Evolutionary conservation across 2,113 vertebrate genomes (phyloP).

Genomic region (Dipodomys ordii): DNA sequence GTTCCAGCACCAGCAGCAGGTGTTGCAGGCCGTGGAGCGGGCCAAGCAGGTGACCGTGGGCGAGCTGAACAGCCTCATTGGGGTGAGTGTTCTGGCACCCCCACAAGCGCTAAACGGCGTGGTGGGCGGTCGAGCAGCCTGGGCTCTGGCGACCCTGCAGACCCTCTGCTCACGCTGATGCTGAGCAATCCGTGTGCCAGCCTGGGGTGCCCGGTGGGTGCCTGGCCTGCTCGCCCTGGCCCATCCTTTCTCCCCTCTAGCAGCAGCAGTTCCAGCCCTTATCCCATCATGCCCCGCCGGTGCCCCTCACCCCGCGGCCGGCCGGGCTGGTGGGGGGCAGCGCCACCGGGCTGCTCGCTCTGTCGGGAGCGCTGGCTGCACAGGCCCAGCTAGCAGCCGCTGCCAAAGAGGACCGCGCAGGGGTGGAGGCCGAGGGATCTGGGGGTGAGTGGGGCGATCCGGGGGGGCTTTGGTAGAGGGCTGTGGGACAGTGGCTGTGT

Average conservation of each 20-base stretch:
- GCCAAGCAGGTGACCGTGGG: conserved; percentile 97
- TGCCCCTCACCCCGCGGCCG: conserved; percentile 91
- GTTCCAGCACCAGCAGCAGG: conserved; percentile 95
- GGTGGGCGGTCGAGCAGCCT: too few relatives aligned
- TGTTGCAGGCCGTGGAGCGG: conserved; percentile 94
- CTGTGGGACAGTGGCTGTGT: rapidly evolving
- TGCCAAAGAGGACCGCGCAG: conserved; percentile 91
- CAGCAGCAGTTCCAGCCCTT: conserved; percentile 98
- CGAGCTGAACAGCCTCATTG: conserved; percentile 95
- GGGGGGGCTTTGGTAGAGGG: rapidly evolving
- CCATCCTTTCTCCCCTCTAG: conserved; percentile 87
- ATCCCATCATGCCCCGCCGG: conserved; percentile 91
- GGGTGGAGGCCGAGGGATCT: conserved; percentile 89
- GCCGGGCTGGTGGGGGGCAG: conserved; percentile 89
- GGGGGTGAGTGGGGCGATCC: conserved; percentile 86
- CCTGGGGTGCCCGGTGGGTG: too few relatives aligned
- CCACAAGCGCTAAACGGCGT: too few relatives aligned
- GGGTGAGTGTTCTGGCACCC: conserved; percentile 89
- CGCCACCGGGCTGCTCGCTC: conserved; percentile 86
- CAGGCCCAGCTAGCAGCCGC: conserved; percentile 89
- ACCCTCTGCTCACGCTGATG: too few relatives aligned
- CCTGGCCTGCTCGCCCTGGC: neutral
- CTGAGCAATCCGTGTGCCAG: too few relatives aligned
- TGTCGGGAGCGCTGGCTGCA: conserved; percentile 89
- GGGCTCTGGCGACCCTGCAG: neutral